Percentiles rank a stretch among this genome's conserved stretches.
phyloP scores from a whole-genome alignment of 2,888 invertebrate genomes.

The Eupithecia insigniata region DNA sequence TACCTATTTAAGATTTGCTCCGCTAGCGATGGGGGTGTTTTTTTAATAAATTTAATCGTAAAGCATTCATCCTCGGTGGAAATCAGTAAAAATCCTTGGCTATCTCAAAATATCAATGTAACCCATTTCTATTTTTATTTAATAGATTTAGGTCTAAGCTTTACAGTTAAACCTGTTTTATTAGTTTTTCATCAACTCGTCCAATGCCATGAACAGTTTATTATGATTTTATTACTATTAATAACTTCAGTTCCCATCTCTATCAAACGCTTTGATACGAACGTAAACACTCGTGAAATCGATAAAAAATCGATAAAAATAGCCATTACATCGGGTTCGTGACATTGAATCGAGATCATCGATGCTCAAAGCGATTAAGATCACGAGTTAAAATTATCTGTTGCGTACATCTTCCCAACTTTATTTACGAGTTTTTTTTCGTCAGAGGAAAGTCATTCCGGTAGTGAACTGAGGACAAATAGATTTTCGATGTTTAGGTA shows the following conservation, averaged over 20 bases:
- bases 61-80: too few species aligned
- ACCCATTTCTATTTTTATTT: conserved; percentile 1
- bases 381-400: conserved; percentile 40
- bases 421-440: neutral
- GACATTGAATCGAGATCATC: conserved; percentile 45
- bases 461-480: neutral
- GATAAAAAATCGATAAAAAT: conserved; percentile 46
- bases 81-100: neutral
- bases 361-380: conserved; percentile 43
- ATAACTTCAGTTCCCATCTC: conserved; percentile 32
- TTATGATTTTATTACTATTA: conserved; percentile 31
- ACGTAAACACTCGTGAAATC: conserved; percentile 43
- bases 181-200: conserved; percentile 14
- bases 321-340: conserved; percentile 45
- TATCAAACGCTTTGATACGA: conserved; percentile 36
- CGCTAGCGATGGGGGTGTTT: too few species aligned
- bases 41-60: too few species aligned
- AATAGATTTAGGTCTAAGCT: neutral
- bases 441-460: neutral
- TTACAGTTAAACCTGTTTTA: neutral
- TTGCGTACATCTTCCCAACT: conserved; percentile 18
- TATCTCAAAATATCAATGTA: neutral
- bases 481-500: neutral
- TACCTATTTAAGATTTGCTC: too few species aligned
- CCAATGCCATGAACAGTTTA: conserved; percentile 4